phyloP scores from a whole-genome alignment of 2,888 invertebrate genomes.

The Entomobrya multifasciata region DNA sequence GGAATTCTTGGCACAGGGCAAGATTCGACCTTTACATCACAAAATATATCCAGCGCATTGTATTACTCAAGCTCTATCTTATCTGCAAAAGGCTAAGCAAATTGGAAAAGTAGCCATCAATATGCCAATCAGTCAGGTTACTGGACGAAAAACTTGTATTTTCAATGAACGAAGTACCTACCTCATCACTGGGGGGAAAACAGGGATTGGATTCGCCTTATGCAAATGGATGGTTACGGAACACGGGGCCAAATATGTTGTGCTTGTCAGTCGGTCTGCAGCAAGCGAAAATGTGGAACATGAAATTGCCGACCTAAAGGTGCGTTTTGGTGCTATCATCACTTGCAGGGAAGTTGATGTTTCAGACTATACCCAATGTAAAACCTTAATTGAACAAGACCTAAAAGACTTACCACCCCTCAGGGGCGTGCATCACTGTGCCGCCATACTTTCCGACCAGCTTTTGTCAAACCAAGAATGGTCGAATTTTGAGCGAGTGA shows the following conservation, averaged over 20 bases:
- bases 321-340: not conserved
- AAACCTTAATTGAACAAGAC: not conserved
- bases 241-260: conserved; percentile 17
- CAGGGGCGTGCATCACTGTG: conserved; percentile 45
- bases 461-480: conserved; percentile 17
- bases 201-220: not conserved
- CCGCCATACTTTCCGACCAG: conserved; percentile 16
- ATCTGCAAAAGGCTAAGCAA: conserved; percentile 57
- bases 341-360: not conserved
- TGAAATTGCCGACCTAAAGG: not conserved
- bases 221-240: conserved; percentile 7
- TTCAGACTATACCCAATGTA: not conserved
- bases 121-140: not conserved
- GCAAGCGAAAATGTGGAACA: not conserved
- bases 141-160: not conserved
- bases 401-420: conserved; percentile 25
- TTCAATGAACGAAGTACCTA: conserved; percentile 51
- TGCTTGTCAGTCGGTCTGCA: not conserved
- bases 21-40: conserved; percentile 1
- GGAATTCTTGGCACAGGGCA: not conserved
- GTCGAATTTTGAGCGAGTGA: conserved; percentile 30
- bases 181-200: conserved; percentile 45
- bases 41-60: not conserved
- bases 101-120: conserved; percentile 52
- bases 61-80: conserved; percentile 16